These are phyloP conservation scores for Centropyge bicolor DNA, from an alignment of 2,797 vertebrate species.

Conservation along the genomic window DNA sequence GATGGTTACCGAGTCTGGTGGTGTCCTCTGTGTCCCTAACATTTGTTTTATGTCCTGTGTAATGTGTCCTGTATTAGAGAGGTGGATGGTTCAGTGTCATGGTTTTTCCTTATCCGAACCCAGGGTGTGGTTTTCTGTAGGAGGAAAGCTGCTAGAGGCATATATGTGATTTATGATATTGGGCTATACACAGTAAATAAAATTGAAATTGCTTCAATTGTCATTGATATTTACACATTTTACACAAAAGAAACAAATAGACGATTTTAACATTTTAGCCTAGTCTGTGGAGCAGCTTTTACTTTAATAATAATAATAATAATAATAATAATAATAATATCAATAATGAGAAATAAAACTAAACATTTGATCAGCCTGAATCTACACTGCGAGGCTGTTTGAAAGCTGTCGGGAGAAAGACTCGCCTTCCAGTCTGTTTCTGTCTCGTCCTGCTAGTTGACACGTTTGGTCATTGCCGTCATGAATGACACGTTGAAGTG, in stretches of 20 bases:
- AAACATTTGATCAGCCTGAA: no score
- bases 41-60: slow-evolving; percentile 59
- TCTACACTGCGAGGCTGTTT: no score
- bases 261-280: not conserved
- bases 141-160: not conserved
- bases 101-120: not conserved
- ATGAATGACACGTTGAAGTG: no score
- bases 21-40: slow-evolving; percentile 53
- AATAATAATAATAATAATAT: no score
- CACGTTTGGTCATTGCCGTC: no score
- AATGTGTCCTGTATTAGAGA: slow-evolving; percentile 35
- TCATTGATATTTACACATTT: not conserved
- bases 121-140: not conserved
- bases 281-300: no score
- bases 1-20: slow-evolving; percentile 52
- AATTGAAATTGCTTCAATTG: not conserved
- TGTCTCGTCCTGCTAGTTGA: no score
- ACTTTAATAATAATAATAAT: no score
- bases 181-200: not conserved
- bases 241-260: not conserved
- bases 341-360: no score
- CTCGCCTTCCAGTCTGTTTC: no score
- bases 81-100: slow-evolving; percentile 20
- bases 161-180: not conserved
- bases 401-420: no score